Conservation (phyloP, 2,797 vertebrate species). For the Enteromius unitaeniatus region DNA sequence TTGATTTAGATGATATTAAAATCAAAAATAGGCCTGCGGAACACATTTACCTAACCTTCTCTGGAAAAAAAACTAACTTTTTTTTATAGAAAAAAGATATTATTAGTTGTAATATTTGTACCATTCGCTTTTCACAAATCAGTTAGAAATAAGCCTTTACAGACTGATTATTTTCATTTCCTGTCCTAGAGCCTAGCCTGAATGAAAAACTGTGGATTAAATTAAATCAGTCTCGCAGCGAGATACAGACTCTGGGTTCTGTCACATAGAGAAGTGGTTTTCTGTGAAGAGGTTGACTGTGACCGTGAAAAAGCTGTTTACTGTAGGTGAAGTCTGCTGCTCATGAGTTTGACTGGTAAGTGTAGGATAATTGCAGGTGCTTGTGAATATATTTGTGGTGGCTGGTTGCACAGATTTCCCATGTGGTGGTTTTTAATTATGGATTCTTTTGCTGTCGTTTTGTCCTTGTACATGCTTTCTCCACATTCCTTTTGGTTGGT, state of each 20-base stretch:
- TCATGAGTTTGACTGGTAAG: slow-evolving; percentile 15
- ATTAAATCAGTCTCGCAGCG: slow-evolving; percentile 17
- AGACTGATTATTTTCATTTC: slow-evolving; percentile 16
- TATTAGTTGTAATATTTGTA: neutral
- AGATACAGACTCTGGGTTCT: slow-evolving; percentile 1
- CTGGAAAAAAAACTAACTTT: neutral
- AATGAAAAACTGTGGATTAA: neutral
- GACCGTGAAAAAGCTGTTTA: slow-evolving; percentile 13
- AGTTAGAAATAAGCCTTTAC: neutral
- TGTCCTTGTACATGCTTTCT: neutral
- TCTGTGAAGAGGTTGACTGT: slow-evolving; percentile 16
- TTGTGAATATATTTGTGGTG: slow-evolving; percentile 17
- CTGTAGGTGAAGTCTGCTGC: neutral
- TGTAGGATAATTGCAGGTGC: slow-evolving; percentile 8
- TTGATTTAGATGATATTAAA: neutral
- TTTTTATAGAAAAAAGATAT: neutral
- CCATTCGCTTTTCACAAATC: neutral
- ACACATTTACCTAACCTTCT: neutral
- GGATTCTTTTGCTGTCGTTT: neutral
- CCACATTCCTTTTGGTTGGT: neutral
- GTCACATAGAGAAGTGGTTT: neutral
- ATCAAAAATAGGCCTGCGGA: neutral
- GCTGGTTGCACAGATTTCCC: slow-evolving; percentile 20
- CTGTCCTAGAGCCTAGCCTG: neutral
- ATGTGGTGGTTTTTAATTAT: slow-evolving; percentile 17